These are phyloP conservation scores for Tipula lateralis DNA, from an alignment of 2,888 invertebrate species.

Conservation along the genomic window DNA sequence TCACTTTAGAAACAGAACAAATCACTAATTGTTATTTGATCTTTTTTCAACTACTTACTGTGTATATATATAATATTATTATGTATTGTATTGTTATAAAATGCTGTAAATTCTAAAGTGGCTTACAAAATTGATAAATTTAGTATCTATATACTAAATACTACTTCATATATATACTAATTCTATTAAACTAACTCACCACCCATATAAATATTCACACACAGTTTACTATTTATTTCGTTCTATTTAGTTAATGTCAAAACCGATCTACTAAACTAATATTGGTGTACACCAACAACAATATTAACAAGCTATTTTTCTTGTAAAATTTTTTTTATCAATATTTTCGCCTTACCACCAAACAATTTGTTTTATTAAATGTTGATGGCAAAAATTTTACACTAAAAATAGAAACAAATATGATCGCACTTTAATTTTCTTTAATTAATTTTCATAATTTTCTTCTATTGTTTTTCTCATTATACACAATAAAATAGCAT, in stretches of 20 bases:
- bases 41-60: background rate
- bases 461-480: background rate
- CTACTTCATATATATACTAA: background rate
- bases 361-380: background rate
- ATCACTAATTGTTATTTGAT: background rate
- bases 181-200: background rate
- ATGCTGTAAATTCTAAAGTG: background rate
- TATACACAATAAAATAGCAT: background rate
- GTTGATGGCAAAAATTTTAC: conserved; percentile 1
- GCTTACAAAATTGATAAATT: background rate
- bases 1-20: background rate
- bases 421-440: background rate
- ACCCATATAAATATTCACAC: background rate
- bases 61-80: background rate
- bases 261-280: background rate
- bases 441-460: background rate
- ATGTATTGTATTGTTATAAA: background rate
- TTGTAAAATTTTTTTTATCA: background rate
- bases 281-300: background rate
- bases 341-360: conserved; percentile 4
- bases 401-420: background rate
- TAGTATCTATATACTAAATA: background rate
- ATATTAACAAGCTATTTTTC: background rate
- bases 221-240: background rate
- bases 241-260: background rate